Percentiles rank a stretch among this genome's conserved stretches.
Evolutionary conservation across 2,113 vertebrate species (phyloP).

Genomic region (Corythornis vintsioides): DNA sequence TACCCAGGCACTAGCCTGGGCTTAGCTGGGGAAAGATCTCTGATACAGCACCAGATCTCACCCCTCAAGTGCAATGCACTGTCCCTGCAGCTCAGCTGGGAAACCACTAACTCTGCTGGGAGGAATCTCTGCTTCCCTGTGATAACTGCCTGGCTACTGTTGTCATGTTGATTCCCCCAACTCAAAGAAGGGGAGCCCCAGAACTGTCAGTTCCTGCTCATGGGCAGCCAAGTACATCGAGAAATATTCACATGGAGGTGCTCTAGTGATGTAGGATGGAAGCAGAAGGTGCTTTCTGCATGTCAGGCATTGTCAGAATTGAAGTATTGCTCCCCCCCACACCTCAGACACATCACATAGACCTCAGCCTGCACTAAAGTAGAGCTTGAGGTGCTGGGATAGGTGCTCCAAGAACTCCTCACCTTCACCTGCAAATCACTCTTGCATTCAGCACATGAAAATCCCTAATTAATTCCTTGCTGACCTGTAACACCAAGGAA

Average conservation of each 20-base stretch:
- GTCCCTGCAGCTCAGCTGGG: background rate
- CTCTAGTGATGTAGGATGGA: background rate
- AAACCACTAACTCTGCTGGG: background rate
- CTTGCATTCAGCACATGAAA: background rate
- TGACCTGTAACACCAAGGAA: background rate
- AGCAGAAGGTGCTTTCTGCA: background rate
- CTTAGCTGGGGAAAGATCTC: background rate
- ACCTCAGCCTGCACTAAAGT: background rate
- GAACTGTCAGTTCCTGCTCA: background rate
- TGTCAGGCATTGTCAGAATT: background rate
- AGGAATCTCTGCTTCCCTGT: background rate
- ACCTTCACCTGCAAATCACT: background rate
- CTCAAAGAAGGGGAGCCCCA: background rate
- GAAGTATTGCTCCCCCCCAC: background rate
- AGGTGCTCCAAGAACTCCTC: background rate
- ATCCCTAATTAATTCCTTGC: background rate
- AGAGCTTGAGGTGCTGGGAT: background rate
- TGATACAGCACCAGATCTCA: background rate
- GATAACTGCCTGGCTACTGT: background rate
- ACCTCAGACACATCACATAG: background rate
- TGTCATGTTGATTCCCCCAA: fast-evolving
- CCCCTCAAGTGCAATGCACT: background rate
- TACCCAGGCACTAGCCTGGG: background rate
- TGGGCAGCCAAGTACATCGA: background rate
- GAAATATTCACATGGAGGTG: background rate